These are phyloP conservation scores for Ecliptopera silaceata DNA, from an alignment of 2,888 invertebrate genomes.

Conservation along the genomic window DNA sequence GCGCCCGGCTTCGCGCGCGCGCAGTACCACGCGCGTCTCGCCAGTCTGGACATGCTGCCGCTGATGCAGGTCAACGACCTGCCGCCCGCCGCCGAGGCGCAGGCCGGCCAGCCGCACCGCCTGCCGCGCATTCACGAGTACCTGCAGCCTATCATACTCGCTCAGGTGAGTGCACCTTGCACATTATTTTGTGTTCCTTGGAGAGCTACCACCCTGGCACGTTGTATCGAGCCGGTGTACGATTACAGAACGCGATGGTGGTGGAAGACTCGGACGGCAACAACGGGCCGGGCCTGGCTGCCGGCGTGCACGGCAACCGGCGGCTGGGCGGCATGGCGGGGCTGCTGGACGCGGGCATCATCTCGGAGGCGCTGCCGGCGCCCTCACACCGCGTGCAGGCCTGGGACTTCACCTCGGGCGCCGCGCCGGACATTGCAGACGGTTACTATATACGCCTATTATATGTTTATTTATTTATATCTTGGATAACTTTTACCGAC, in stretches of 20 bases:
- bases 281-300: conserved; percentile 41
- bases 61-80: conserved; percentile 85
- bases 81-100: conserved; percentile 49
- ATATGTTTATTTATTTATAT: too few species aligned
- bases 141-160: conserved; percentile 74
- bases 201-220: background rate
- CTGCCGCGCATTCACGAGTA: conserved; percentile 73
- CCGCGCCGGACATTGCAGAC: conserved; percentile 88
- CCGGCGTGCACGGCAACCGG: conserved; percentile 22
- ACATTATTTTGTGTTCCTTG: background rate
- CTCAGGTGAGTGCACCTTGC: conserved; percentile 60
- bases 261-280: conserved; percentile 70
- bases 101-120: conserved; percentile 51
- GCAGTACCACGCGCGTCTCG: conserved; percentile 58
- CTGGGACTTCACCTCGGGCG: conserved; percentile 90
- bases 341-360: conserved; percentile 69
- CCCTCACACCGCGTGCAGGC: conserved; percentile 91
- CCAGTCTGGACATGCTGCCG: conserved; percentile 70
- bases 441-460: conserved; percentile 68
- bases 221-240: background rate
- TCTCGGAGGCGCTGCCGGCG: conserved; percentile 82
- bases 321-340: conserved; percentile 69
- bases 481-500: too few species aligned
- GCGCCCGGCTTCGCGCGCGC: conserved; percentile 35
- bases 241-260: conserved; percentile 70